These are phyloP conservation scores for Harmothoe impar DNA, from an alignment of 2,888 invertebrate species.

Conservation along the genomic window DNA sequence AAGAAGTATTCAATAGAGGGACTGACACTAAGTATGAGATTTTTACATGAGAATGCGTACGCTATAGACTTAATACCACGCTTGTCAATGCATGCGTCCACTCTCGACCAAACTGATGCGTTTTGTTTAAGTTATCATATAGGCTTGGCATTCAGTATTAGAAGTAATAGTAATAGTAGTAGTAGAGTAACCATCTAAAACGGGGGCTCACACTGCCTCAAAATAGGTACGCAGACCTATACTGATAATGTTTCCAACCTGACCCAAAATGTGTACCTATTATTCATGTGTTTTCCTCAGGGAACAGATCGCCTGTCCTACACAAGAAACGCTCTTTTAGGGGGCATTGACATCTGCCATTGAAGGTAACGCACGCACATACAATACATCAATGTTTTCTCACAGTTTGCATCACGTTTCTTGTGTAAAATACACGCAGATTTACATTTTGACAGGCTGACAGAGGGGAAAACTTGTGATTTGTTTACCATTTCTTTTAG, in stretches of 20 bases:
- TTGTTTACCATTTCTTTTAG: not conserved
- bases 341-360: conserved; percentile 31
- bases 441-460: conserved; percentile 28
- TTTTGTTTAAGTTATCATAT: conserved; percentile 22
- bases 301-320: conserved; percentile 8
- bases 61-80: conserved; percentile 48
- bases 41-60: conserved; percentile 57
- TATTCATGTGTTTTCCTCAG: not conserved
- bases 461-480: conserved; percentile 29
- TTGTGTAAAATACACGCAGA: conserved; percentile 56
- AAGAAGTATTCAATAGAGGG: conserved; percentile 50
- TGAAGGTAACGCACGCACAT: conserved; percentile 51
- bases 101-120: conserved; percentile 53
- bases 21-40: conserved; percentile 60
- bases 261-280: conserved; percentile 34
- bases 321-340: not conserved
- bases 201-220: conserved; percentile 23
- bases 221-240: conserved; percentile 17
- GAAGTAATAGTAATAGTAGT: conserved; percentile 32
- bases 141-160: conserved; percentile 38
- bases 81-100: conserved; percentile 52
- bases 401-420: conserved; percentile 59
- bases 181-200: conserved; percentile 34
- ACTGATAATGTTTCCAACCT: conserved; percentile 14
- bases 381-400: conserved; percentile 54